Evolutionary conservation across 2,797 vertebrate species (phyloP), one percentile per base, ranked within the genome.

Genomic region (Tokudaia muenninki): DNA sequence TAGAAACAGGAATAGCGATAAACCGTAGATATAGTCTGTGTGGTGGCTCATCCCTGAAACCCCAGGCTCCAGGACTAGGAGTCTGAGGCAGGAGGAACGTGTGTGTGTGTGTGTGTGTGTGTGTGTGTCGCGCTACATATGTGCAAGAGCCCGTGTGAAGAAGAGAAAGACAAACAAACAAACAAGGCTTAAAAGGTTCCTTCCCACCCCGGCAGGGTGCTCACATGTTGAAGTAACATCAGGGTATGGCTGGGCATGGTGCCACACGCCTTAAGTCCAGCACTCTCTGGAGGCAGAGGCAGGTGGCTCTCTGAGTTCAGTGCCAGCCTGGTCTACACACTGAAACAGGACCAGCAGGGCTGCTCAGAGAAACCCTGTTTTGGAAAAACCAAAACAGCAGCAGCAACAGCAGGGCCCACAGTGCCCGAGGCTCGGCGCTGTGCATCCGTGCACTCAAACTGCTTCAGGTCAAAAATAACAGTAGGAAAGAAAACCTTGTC

Each of bases 241-340:
- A 67, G 65, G 13, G 26, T 10, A 29, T 10, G 12, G 26, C 61
- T 14, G 63, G 12, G 29, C 29, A 6, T 72, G 13, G 37, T 63
- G 16, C 14, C 1, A 0, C 8, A 19, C 0, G 4, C 7, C 57
- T 83, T 63, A 31, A 82, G 17, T 61, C 22, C 24, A 61, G 57
- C 8, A 44, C 57, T 44, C 57, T 44, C 3, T 1, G 57, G 57
- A 83, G 81, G 37, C n/a, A 61, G 57, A 83, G 7, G 13, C 55
- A 82, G 57, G 57, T 0, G 8, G 81, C 19, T 44, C 14, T 63
- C 57, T 19, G 81, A 83, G 24, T 83, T 80, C 0, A 0, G n/a
- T 12, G 59, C 37, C 37, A 83, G 37, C 26, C 37, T 83, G 14
- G 81, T 44, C 59, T 31, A 83, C 24, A 83, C 14, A 44, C 13